Evolutionary conservation across 2,888 invertebrate genomes (phyloP).

Genomic region (Athalia cordata): DNA sequence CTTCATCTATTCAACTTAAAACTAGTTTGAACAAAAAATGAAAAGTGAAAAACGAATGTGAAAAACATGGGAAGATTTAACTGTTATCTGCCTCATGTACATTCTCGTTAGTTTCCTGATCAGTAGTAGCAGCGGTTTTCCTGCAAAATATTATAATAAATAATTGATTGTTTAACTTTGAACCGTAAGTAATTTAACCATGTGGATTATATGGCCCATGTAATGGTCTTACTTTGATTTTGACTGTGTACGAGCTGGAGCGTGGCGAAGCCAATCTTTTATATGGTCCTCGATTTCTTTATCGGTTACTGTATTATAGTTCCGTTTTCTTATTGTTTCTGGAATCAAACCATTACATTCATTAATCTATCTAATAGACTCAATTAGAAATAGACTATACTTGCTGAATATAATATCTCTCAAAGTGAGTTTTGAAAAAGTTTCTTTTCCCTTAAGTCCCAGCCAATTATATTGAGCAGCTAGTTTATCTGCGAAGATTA

Average conservation of each 20-base stretch:
- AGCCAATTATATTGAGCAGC: conserved; percentile 1
- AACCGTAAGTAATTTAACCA: too few species aligned
- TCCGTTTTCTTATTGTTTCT: background rate
- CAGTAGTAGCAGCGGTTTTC: too few species aligned
- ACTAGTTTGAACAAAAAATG: too few species aligned
- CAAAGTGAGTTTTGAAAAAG: background rate
- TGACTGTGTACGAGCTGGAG: background rate
- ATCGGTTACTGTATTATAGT: background rate
- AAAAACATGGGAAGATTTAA: too few species aligned
- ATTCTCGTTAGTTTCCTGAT: too few species aligned
- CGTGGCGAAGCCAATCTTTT: background rate
- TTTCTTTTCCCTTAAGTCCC: background rate
- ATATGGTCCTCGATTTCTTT: background rate
- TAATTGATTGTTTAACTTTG: too few species aligned
- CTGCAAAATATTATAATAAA: too few species aligned
- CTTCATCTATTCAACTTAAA: too few species aligned
- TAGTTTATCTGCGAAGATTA: background rate
- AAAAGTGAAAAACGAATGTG: too few species aligned
- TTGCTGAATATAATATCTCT: background rate
- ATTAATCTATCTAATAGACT: background rate
- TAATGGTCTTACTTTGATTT: conserved; percentile 3
- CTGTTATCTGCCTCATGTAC: too few species aligned
- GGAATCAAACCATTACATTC: background rate
- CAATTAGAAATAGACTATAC: background rate
- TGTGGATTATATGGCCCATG: background rate